Conservation (phyloP, 2,888 invertebrate species). For the Palloptera scutellata region DNA sequence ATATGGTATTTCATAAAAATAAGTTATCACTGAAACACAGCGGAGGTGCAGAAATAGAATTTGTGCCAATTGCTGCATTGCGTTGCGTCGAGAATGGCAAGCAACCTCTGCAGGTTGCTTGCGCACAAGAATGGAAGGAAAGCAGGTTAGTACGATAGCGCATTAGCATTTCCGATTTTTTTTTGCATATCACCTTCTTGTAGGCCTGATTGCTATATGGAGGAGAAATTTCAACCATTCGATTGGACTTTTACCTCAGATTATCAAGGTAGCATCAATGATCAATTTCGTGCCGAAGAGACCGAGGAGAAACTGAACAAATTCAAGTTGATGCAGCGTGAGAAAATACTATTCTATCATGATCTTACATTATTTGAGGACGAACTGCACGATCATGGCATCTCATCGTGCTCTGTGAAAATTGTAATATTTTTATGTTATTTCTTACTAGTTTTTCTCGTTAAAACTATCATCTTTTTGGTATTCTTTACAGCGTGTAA, state of each 20-base stretch:
- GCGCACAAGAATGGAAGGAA: conserved; percentile 90
- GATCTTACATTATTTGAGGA: conserved; percentile 96
- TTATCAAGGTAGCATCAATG: conserved; percentile 83
- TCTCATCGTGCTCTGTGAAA: conserved; percentile 89
- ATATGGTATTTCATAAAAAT: conserved; percentile 98
- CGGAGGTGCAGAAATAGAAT: conserved; percentile 76
- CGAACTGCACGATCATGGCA: conserved; percentile 97
- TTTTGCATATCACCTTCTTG: conserved; percentile 38
- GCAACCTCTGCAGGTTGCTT: conserved; percentile 83
- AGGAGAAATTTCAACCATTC: conserved; percentile 84
- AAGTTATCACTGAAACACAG: conserved; percentile 75
- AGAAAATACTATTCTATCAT: conserved; percentile 92
- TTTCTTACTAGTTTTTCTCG: conserved; percentile 15
- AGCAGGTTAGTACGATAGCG: conserved; percentile 69
- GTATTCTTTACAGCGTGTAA: conserved; percentile 79
- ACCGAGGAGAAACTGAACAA: conserved; percentile 84
- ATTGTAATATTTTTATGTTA: conserved; percentile 73
- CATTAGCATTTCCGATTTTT: neutral
- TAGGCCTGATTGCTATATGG: conserved; percentile 73
- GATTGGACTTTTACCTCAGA: conserved; percentile 98
- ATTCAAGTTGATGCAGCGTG: conserved; percentile 85
- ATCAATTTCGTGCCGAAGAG: conserved; percentile 68
- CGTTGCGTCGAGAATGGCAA: conserved; percentile 78
- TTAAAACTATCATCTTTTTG: conserved; percentile 8
- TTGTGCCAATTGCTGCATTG: conserved; percentile 91